Base-by-base conservation (phyloP, 2,797 vertebrate genomes). In the Lithobates sylvaticus region DNA sequence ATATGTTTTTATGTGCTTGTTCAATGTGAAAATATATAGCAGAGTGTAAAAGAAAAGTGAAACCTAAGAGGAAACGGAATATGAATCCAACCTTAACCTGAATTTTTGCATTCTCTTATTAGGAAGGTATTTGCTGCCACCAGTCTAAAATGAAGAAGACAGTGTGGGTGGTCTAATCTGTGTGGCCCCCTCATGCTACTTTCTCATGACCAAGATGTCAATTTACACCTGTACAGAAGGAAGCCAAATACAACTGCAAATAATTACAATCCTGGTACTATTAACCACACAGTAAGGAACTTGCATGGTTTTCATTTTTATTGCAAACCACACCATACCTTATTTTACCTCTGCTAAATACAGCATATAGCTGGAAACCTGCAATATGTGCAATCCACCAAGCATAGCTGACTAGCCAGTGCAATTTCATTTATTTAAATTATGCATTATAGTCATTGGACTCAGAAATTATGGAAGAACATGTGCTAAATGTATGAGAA, bases 171-270 rank as follows among this genome's bases (percentile, higher is more conserved):
- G 85, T 83, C 85, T 44, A 34, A 83, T 78, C 80, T 87, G 85
- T 87, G 85, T 87, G 85, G 85, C 80, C 80, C 70, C 54, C 70
- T 73, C 70, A 29, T 72, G 58, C 73, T 77, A 44, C 47, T 64
- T n/a, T 54, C 78, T 29, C 67, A 65, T 86, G 54, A 80, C 70
- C 73, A 87, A 83, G 36, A 87, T 78, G 54, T 71, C 69, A 79
- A 78, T 87, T 79, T 87, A 73, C 86, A 87, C 86, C 86, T 87
- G 86, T 79, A 29, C n/a, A 73, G 42, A 73, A 87, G 76, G 77
- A 83, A 54, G 85, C 85, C 85, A 78, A 78, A 61, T 76, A 78
- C 75, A 83, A 83, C 81, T 87, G 71, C 86, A 78, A 87, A 82
- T 86, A 86, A 86, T 86, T 86, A 82, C 79, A 71, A 74, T 74